phyloP scores from a whole-genome alignment of 2,797 vertebrate genomes.

The Centroberyx gerrardi region DNA sequence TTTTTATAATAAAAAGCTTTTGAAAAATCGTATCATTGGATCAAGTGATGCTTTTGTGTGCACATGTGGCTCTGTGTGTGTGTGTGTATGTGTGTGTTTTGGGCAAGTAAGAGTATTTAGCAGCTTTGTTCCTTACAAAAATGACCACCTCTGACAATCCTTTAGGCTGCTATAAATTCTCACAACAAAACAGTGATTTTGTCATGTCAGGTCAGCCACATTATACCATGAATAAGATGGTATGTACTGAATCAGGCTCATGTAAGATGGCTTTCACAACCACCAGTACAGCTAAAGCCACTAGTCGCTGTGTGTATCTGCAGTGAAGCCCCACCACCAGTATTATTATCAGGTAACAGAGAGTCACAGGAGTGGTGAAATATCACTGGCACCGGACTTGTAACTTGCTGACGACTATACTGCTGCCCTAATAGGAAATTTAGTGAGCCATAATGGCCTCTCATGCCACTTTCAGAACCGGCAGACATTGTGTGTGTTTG shows the following conservation, averaged over 20 bases:
- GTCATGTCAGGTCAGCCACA: no score
- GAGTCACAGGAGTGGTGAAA: constrained; percentile 38
- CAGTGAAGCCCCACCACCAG: constrained; percentile 19
- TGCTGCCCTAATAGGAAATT: constrained; percentile 69
- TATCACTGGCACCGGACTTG: constrained; percentile 44
- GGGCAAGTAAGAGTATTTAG: no score
- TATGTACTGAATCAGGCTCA: no score
- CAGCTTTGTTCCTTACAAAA: no score
- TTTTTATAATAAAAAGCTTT: neutral
- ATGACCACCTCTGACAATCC: no score
- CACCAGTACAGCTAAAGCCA: no score
- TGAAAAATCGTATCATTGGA: neutral
- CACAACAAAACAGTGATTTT: no score
- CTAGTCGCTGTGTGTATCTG: neutral
- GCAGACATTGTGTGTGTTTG: constrained; percentile 34
- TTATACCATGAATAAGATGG: no score
- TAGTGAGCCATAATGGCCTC: constrained; percentile 74
- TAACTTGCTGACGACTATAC: constrained; percentile 64
- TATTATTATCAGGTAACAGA: constrained; percentile 44
- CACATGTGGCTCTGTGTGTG: no score
- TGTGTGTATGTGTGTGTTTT: neutral
- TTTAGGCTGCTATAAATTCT: no score
- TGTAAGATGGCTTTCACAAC: no score
- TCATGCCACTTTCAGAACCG: constrained; percentile 66
- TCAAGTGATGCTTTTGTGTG: neutral